Conservation (phyloP, 2,113 vertebrate genomes). For the Malurus elegans region DNA sequence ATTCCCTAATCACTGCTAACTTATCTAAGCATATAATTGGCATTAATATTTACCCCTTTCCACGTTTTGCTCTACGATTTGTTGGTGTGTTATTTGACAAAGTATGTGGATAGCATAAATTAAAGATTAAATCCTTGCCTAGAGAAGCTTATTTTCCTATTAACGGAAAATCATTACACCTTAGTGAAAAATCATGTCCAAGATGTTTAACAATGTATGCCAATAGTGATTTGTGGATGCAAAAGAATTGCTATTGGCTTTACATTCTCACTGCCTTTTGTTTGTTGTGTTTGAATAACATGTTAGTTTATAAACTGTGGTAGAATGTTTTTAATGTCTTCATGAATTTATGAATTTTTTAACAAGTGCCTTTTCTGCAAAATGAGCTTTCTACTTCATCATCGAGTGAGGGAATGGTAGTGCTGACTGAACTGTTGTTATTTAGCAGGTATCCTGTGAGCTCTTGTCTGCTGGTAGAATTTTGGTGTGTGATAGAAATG, state of each 20-base stretch:
- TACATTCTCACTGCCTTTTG: not conserved
- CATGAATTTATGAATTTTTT: not conserved
- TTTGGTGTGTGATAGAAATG: not conserved
- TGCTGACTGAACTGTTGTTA: not conserved
- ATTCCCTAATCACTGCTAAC: conserved; percentile 36
- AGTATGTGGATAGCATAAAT: not conserved
- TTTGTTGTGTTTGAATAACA: not conserved
- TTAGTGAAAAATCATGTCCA: not conserved
- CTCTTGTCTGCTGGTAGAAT: not conserved
- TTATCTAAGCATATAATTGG: conserved; percentile 23
- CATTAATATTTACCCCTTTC: not conserved
- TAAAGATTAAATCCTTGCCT: conserved; percentile 1
- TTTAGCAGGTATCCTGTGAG: not conserved
- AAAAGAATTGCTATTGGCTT: conserved; percentile 2
- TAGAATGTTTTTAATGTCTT: not conserved
- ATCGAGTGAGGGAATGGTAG: not conserved
- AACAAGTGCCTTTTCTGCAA: not conserved
- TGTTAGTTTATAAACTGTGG: not conserved
- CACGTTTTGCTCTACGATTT: not conserved
- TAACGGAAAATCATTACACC: not conserved
- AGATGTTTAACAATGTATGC: not conserved
- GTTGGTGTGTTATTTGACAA: not conserved
- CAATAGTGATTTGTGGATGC: not conserved
- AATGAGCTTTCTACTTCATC: not conserved
- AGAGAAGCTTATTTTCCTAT: not conserved